Percentiles rank a stretch among this genome's conserved stretches.
phyloP scores from a whole-genome alignment of 2,888 invertebrate genomes.

The Baronia brevicornis region DNA sequence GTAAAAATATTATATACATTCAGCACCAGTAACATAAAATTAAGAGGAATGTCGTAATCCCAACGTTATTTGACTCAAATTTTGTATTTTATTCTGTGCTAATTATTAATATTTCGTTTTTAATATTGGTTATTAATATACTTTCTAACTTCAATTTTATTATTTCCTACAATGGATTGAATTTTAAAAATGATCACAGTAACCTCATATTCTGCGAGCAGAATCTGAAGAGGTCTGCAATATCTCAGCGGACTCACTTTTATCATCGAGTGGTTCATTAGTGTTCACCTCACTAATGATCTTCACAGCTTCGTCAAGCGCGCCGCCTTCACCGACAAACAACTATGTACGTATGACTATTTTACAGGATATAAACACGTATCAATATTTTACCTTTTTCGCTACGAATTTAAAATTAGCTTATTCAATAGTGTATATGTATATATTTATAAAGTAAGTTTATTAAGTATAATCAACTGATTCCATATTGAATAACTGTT shows the following conservation, averaged over 20 bases:
- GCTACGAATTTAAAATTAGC: constrained; percentile 2
- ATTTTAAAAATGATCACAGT: not conserved
- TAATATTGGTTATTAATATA: too few species aligned
- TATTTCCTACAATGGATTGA: not conserved
- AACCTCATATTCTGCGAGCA: constrained; percentile 8
- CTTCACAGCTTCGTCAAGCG: constrained; percentile 25
- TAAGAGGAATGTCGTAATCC: too few species aligned
- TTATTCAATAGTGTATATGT: not conserved
- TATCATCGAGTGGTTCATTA: constrained; percentile 62
- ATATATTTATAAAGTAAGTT: not conserved
- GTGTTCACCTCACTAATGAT: constrained; percentile 62
- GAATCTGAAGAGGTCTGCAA: constrained; percentile 16
- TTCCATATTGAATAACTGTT: too few species aligned
- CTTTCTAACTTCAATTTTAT: not conserved
- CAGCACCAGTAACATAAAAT: too few species aligned
- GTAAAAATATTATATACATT: too few species aligned
- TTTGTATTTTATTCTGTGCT: too few species aligned
- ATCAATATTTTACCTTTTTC: constrained; percentile 6
- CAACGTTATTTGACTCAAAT: too few species aligned
- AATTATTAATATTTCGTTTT: too few species aligned
- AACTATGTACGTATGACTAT: too few species aligned
- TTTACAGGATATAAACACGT: too few species aligned
- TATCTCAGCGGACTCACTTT: constrained; percentile 20
- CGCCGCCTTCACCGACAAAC: constrained; percentile 11
- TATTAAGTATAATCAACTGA: not conserved